phyloP scores from a whole-genome alignment of 2,113 vertebrate genomes.

The Eonycteris spelaea region DNA sequence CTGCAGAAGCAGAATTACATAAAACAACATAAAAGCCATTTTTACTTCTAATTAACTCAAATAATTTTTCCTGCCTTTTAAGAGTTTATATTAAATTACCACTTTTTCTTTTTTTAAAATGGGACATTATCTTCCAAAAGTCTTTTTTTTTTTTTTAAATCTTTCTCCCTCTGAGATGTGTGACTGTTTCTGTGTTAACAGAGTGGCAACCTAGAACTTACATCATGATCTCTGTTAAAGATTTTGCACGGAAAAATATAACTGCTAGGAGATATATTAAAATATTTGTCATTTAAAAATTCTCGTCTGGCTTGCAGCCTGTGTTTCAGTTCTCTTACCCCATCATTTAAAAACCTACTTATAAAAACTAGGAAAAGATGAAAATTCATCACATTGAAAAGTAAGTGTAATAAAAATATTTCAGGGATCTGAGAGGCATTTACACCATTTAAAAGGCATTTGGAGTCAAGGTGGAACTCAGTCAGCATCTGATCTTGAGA shows the following conservation, averaged over 20 bases:
- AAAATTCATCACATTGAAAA: neutral
- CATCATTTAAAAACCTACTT: neutral
- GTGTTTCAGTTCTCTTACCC: neutral
- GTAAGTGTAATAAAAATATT: neutral
- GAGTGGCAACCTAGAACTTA: neutral
- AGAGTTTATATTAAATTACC: conserved; percentile 44
- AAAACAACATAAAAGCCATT: conserved; percentile 59
- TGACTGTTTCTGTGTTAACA: neutral
- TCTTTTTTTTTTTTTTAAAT: neutral
- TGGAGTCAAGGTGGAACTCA: neutral
- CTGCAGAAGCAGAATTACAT: conserved; percentile 7
- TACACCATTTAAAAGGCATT: neutral
- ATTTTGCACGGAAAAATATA: neutral
- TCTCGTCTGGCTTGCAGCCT: neutral
- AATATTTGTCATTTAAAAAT: neutral
- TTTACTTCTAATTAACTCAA: conserved; percentile 57
- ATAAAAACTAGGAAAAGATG: neutral
- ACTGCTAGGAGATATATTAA: neutral
- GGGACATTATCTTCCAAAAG: neutral
- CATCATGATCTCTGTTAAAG: neutral
- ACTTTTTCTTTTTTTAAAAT: neutral
- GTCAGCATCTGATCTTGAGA: neutral
- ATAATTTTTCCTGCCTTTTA: conserved; percentile 45
- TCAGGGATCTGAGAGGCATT: neutral
- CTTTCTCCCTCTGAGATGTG: neutral